Percentiles rank a stretch among this genome's conserved stretches.
Evolutionary conservation across 1,140 invertebrate genomes (phyloP).

Genomic region (Geopemphigus sp.): DNA sequence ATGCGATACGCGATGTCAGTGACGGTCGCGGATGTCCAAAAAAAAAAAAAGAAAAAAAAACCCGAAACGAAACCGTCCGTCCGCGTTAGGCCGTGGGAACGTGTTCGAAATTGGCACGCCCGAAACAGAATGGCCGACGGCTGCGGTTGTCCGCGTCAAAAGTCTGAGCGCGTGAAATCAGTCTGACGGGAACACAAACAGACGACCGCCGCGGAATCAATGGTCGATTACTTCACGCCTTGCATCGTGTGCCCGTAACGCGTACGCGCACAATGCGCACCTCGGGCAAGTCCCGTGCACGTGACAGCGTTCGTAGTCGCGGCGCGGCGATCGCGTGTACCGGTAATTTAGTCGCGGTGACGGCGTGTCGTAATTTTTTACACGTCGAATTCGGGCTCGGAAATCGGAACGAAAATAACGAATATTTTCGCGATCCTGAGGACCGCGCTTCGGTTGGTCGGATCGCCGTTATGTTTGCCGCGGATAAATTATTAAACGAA

Average conservation of each 20-base stretch:
- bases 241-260: background rate
- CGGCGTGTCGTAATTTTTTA: too few relatives aligned
- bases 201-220: slow-evolving; percentile 13
- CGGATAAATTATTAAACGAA: too few relatives aligned
- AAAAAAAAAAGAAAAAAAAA: too few relatives aligned
- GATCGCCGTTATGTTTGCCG: too few relatives aligned
- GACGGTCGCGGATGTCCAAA: too few relatives aligned
- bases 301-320: background rate
- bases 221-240: slow-evolving; percentile 26
- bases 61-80: too few relatives aligned
- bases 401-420: background rate
- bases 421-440: background rate
- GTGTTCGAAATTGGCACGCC: background rate
- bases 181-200: slow-evolving; percentile 41
- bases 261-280: background rate
- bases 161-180: slow-evolving; percentile 29
- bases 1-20: too few relatives aligned
- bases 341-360: too few relatives aligned
- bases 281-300: slow-evolving; percentile 8
- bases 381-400: too few relatives aligned
- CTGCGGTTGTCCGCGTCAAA: slow-evolving; percentile 29
- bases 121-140: slow-evolving; percentile 29
- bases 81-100: slow-evolving; percentile 31
- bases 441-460: too few relatives aligned
- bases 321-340: too few relatives aligned